A percentile compares a stretch with the other conserved stretches of the same genome.
Evolutionary conservation across 2,888 invertebrate genomes (phyloP).

Genomic region (Acrobasis repandana): DNA sequence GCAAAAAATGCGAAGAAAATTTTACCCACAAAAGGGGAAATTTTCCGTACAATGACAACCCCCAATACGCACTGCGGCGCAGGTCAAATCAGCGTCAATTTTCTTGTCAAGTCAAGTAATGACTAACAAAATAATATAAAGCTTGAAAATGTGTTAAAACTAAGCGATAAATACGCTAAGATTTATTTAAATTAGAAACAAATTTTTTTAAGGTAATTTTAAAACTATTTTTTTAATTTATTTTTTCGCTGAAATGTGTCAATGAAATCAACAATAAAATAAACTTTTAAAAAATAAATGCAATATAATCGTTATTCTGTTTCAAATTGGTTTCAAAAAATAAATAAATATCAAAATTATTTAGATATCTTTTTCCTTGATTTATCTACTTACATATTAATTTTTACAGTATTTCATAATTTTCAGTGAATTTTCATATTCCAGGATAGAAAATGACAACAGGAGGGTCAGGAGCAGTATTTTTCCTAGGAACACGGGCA

Average conservation of each 20-base stretch:
- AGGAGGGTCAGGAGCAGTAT: conserved; percentile 64
- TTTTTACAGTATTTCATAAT: no score
- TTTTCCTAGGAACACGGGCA: conserved; percentile 70
- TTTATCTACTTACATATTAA: no score
- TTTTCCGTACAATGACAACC: conserved; percentile 39
- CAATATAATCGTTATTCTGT: no score
- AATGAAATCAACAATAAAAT: conserved; percentile 8
- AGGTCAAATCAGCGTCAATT: conserved; percentile 54
- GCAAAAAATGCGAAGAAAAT: background rate
- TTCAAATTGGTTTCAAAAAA: no score
- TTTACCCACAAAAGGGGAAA: conserved; percentile 26
- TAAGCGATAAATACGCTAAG: background rate
- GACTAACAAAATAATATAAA: conserved; percentile 34
- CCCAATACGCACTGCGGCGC: conserved; percentile 45
- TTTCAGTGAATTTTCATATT: background rate
- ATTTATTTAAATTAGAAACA: background rate
- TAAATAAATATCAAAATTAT: no score
- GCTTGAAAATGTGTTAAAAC: conserved; percentile 21
- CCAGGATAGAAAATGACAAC: conserved; percentile 50
- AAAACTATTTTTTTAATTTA: background rate
- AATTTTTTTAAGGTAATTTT: conserved; percentile 4
- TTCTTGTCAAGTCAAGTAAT: conserved; percentile 35
- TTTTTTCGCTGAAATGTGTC: background rate
- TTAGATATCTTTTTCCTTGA: background rate
- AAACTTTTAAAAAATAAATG: background rate